Evolutionary conservation across 2,888 invertebrate species (phyloP), one percentile per base, ranked within the genome.

Genomic region (Leptopilina myrica): DNA sequence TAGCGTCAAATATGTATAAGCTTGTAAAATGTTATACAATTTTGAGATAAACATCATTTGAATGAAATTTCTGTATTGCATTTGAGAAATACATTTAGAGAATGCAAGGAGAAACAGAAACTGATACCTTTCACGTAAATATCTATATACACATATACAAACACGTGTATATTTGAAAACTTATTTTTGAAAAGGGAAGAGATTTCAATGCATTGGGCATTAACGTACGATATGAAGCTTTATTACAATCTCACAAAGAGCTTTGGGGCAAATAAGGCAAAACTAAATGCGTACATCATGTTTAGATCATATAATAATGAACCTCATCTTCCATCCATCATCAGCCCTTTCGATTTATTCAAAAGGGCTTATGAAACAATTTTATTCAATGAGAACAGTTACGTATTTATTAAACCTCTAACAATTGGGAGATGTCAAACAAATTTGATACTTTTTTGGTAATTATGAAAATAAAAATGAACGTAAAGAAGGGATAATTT

Each of bases 181-280:
- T 78, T 64, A 79, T 62, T 62, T 62, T 62, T 62, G 43, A n/a
- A 62, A 40, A 64, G 65, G 62, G 14, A 75, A 65, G 76, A 81
- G 81, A 77, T 83, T 87, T 85, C 80, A 84, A 84, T 59, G 64
- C 80, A 75, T 40, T 76, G 59, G 59, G 76, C 15, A 84, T 86
- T 85, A 85, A 77, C 73, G 53, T 73, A n/a, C 76, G 8, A 43
- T 43, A 43, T 82, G 84, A 46, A 83, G 85, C 84, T 87, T 90
- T 89, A 89, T 89, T 90, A 90, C 86, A 88, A 87, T 87, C 87
- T 86, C 85, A 87, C 87, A 89, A 88, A 89, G 88, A 86, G 81
- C 76, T 66, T 76, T 40, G 76, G 12, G 20, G 14, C n/a, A 64
- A 69, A 53, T 65, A 78, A 26, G 62, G 43, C n/a, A 9, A 43